Evolutionary conservation across 1,140 invertebrate species (phyloP).

Genomic region (Hylyphantes graminicola): DNA sequence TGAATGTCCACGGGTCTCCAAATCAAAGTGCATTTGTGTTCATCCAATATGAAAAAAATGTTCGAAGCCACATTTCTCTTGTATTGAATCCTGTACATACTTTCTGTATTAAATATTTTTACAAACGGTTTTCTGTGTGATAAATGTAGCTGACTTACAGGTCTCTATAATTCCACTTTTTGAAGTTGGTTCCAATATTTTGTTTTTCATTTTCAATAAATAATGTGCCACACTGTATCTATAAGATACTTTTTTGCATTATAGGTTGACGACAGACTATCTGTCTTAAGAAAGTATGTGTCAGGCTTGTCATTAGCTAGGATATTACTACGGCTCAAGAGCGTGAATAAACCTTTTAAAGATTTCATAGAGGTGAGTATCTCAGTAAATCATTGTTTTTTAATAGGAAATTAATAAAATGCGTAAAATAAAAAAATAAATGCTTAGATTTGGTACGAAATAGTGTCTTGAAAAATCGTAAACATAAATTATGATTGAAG

Average conservation of each 20-base stretch:
- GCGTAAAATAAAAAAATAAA: no score
- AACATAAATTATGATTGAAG: no score
- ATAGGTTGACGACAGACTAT: slow-evolving; percentile 38
- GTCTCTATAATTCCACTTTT: background rate
- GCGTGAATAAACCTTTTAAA: slow-evolving; percentile 19
- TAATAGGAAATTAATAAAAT: no score
- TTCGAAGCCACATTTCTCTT: no score
- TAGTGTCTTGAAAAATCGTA: no score
- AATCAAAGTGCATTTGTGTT: no score
- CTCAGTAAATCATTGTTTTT: no score
- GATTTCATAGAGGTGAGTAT: slow-evolving; percentile 34
- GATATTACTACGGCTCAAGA: slow-evolving; percentile 13
- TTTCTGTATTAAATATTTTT: background rate
- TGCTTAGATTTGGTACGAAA: no score
- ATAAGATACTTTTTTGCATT: background rate
- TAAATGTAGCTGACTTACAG: no score
- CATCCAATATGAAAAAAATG: no score
- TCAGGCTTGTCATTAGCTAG: slow-evolving; percentile 13
- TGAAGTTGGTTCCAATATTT: background rate
- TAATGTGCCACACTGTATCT: background rate
- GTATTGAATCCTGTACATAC: no score
- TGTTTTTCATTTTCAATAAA: background rate
- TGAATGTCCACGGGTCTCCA: no score
- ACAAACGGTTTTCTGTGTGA: background rate
- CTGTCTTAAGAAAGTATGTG: slow-evolving; percentile 37